A percentile compares a stretch with the other conserved stretches of the same genome.
Conservation (phyloP, 2,113 vertebrate genomes). For the Falco punctatus region DNA sequence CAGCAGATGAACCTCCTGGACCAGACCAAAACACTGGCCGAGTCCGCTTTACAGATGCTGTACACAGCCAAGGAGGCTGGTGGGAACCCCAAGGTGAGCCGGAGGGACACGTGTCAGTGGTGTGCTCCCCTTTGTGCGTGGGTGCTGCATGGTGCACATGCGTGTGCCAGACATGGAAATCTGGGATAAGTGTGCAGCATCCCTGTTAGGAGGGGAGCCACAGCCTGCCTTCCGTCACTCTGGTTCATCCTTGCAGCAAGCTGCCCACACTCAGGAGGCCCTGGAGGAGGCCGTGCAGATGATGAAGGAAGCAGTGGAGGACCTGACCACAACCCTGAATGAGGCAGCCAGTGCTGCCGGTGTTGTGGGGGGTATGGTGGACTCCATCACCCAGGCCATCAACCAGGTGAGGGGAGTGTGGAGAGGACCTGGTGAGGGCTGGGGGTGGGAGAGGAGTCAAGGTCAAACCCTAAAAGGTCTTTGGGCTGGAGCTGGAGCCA, state of each 20-base stretch:
- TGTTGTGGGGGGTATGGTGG: conserved; percentile 95
- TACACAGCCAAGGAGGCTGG: conserved; percentile 97
- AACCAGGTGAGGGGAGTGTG: conserved; percentile 78
- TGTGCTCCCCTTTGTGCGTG: accelerated
- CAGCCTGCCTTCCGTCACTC: not conserved
- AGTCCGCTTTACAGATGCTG: conserved; percentile 95
- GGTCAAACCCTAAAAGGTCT: not conserved
- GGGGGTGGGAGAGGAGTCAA: not conserved
- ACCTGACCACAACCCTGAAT: conserved; percentile 87
- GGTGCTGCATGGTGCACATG: not conserved
- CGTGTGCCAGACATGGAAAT: not conserved
- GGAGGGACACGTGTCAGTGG: accelerated
- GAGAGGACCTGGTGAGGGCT: not conserved
- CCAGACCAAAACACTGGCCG: conserved; percentile 94
- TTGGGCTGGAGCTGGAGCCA: not conserved
- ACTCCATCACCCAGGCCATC: conserved; percentile 93
- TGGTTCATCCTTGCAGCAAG: conserved; percentile 73
- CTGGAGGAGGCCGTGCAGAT: conserved; percentile 95
- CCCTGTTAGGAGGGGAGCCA: accelerated
- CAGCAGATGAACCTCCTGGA: conserved; percentile 99
- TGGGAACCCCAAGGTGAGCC: conserved; percentile 93
- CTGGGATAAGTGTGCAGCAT: not conserved
- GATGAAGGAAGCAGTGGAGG: conserved; percentile 98
- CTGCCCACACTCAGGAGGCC: conserved; percentile 93
- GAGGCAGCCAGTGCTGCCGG: conserved; percentile 93